Base-by-base conservation (phyloP, 2,113 vertebrate species). In the Dromas ardeola region DNA sequence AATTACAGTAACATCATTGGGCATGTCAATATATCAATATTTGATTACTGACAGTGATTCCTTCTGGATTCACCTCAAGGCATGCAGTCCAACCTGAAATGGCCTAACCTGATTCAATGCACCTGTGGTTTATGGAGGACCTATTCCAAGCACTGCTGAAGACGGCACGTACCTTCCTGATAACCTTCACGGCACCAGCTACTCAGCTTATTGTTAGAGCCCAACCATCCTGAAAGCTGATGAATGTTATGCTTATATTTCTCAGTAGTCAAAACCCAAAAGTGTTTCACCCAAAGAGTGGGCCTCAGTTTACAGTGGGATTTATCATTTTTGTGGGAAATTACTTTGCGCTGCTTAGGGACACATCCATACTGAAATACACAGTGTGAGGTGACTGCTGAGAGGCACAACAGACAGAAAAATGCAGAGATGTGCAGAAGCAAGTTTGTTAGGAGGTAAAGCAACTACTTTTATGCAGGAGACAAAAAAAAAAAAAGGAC, bases 21-120 rank as follows among this genome's bases (percentile, higher is more conserved):
- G 27, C 86, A 78, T 90, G 94, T 98, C 95, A 97, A 93, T 93
- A 77, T 67, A 97, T 88, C 88, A 96, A 80, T 94, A 80, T 97
- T 97, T 95, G 93, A 91, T 76, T 69, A 53, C 43, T 86, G 74
- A 58, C 50, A 91, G 84, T 52, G 81, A 94, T 88, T 86, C 84
- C 84, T 93, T 96, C 95, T 81, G 79, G 92, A 97, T 97, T 94
- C 88, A 78, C 69, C 81, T 80, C 83, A 80, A 93, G 77, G 91
- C 94, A 88, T 55, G 47, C 86, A 91, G 58, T 63, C 86, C 74
- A 88, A 43, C 67, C 89, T 94, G 93, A 90, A 97, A 80, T 71
- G 61, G 92, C 52, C 79, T 73, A 56, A 59, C 18, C 36, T 21
- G 9, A 67, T 49, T n/a, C 15, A 34, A 40, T 55, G 36, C 94